phyloP scores from a whole-genome alignment of 2,797 vertebrate species.

The Myioborus melanocephalus region DNA sequence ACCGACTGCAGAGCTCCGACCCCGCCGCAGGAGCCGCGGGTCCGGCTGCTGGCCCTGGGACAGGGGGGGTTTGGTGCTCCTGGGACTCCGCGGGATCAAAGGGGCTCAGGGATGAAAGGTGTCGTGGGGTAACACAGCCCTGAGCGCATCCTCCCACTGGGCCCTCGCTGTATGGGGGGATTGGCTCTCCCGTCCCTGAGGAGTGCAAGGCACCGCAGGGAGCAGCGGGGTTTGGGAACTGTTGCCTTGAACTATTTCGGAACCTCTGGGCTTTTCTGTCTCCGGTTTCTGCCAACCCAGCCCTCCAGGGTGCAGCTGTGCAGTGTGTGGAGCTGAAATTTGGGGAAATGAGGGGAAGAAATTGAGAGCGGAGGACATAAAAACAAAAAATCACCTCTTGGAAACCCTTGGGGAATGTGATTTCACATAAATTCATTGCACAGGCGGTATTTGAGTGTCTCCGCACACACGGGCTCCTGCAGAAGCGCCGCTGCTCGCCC shows the following conservation, averaged over 20 bases:
- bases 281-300: not conserved
- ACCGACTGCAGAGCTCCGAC: not conserved
- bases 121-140: not conserved
- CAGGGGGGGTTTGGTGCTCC: not conserved
- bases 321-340: not conserved
- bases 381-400: not conserved
- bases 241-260: not conserved
- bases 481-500: not conserved
- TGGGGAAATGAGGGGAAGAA: rapidly evolving
- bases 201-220: rapidly evolving
- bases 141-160: not conserved
- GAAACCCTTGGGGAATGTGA: not conserved
- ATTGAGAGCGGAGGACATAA: not conserved
- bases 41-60: not conserved
- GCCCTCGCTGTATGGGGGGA: rapidly evolving
- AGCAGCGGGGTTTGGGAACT: not conserved
- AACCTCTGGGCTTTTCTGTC: not conserved
- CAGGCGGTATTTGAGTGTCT: not conserved
- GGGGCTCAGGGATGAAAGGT: not conserved
- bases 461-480: not conserved
- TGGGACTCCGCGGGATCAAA: not conserved
- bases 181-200: not conserved
- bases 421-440: not conserved
- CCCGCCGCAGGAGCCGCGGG: rapidly evolving
- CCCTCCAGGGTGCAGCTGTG: rapidly evolving